Evolutionary conservation across 2,113 vertebrate species (phyloP).

Genomic region (Trematocara nigrifrons): DNA sequence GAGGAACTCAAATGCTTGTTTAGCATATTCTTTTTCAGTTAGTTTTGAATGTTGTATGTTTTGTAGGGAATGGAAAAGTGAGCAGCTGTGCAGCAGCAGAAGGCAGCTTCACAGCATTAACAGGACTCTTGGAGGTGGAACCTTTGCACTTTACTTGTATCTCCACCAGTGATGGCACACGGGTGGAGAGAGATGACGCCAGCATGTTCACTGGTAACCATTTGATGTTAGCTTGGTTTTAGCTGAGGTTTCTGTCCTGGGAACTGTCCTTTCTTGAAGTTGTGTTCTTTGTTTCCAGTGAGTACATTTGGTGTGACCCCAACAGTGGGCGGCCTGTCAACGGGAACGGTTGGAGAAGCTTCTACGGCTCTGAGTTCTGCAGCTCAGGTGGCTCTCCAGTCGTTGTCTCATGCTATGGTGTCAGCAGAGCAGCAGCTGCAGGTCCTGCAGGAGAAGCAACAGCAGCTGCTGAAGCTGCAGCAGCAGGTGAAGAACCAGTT

Average conservation of each 20-base stretch:
- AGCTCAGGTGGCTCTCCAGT: constrained; percentile 98
- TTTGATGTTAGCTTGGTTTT: background rate
- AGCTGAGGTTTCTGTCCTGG: background rate
- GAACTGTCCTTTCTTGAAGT: background rate
- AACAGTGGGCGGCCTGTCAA: constrained; percentile 87
- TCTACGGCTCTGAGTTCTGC: constrained; percentile 97
- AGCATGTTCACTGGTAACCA: constrained; percentile 99
- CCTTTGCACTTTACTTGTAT: constrained; percentile 97
- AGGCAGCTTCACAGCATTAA: constrained; percentile 96
- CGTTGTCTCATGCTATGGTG: constrained; percentile 98
- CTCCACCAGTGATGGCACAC: constrained; percentile 97
- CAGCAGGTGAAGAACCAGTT: constrained; percentile 84
- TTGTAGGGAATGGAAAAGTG: constrained; percentile 90
- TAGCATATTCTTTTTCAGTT: background rate
- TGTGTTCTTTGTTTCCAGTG: constrained; percentile 68
- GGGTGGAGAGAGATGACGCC: constrained; percentile 98
- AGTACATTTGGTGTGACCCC: constrained; percentile 97
- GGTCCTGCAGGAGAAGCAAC: constrained; percentile 99
- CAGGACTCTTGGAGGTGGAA: constrained; percentile 96
- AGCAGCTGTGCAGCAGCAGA: constrained; percentile 92
- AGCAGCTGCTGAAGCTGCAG: constrained; percentile 99
- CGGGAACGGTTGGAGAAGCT: constrained; percentile 91
- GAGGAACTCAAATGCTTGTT: background rate
- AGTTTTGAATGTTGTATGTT: background rate
- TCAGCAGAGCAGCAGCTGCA: constrained; percentile 99